Conservation (phyloP, 1,140 invertebrate genomes). For the Zaprionus taronus region DNA sequence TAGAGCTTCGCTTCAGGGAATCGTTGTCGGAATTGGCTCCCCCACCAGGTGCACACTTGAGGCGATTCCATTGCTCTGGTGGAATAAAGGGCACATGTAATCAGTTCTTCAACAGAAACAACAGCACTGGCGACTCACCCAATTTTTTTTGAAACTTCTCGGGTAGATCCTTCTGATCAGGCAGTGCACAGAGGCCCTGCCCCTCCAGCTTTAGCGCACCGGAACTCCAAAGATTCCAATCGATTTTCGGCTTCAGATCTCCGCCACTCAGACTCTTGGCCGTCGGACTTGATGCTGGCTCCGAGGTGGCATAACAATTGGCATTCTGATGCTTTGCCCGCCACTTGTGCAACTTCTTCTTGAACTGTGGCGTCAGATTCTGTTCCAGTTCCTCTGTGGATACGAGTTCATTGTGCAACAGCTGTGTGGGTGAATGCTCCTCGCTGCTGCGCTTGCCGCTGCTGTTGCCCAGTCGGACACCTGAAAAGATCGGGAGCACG, state of each 20-base stretch:
- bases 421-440: conserved; percentile 70
- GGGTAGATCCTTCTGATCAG: conserved; percentile 87
- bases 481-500: conserved; percentile 14
- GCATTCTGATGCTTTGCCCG: conserved; percentile 88
- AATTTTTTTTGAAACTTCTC: conserved; percentile 89
- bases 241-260: conserved; percentile 86
- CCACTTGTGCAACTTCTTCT: conserved; percentile 94
- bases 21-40: conserved; percentile 69
- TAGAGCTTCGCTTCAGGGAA: conserved; percentile 68
- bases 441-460: conserved; percentile 69
- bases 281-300: conserved; percentile 71
- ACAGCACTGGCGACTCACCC: conserved; percentile 78
- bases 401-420: conserved; percentile 59
- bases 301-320: conserved; percentile 59
- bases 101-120: neutral
- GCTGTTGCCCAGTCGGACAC: conserved; percentile 56
- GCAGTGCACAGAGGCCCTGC: conserved; percentile 84
- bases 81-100: neutral
- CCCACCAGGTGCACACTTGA: conserved; percentile 84
- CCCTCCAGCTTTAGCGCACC: conserved; percentile 83
- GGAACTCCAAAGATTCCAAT: conserved; percentile 90
- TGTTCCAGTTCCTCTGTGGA: conserved; percentile 86
- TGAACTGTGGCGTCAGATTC: conserved; percentile 90
- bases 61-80: conserved; percentile 88
- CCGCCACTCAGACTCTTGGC: conserved; percentile 83